Base-by-base conservation (phyloP, 2,113 vertebrate genomes). In the Tinamus guttatus region DNA sequence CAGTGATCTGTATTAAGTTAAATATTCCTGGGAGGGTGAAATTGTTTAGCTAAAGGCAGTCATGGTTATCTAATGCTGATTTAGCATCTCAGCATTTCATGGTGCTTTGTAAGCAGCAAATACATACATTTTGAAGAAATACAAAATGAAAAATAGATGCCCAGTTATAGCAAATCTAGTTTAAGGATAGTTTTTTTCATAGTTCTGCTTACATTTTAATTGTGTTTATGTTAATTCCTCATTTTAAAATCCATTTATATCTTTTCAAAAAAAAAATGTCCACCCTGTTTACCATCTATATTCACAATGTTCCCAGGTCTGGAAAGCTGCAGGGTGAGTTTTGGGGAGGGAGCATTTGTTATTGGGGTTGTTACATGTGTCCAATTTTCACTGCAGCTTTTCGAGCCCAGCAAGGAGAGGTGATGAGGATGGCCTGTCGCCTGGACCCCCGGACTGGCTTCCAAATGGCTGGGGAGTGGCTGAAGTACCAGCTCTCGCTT, bases 391-490 rank as follows among this genome's bases (percentile, higher is more conserved):
- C 96, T 87, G 65, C 96, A 99, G 99, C 98, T 87, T 99, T 99
- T 94, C 97, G 99, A 95, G 98, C 99, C 11, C 98, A 99, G 90
- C 99, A 99, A 87, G 99, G 99, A 62, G 99, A 99, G 52, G 98
- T 99, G 81, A 97, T 99, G 94, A 98, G 99, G 85, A 96, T 97
- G 63, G 98, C 98, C 1, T 99, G 99, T 97, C 98, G 98, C 70
- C 97, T 99, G 49, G 98, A 98, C 80, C 98, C 99, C 28, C 97
- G 98, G 34, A 98, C 99, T 71, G 98, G 99, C 83, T 99, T 99
- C 96, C 99, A 98, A 85, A 99, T 99, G 95, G 99, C 99, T 51
- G 98, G 98, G 5, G 99, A 99, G 58, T 99, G 99, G 99, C 95
- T 99, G 21, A 98, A 97, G 80, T 99, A 98, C 96, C 99, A 99